Base-by-base conservation (phyloP, 1,140 invertebrate genomes). In the Drosophila nannoptera region DNA sequence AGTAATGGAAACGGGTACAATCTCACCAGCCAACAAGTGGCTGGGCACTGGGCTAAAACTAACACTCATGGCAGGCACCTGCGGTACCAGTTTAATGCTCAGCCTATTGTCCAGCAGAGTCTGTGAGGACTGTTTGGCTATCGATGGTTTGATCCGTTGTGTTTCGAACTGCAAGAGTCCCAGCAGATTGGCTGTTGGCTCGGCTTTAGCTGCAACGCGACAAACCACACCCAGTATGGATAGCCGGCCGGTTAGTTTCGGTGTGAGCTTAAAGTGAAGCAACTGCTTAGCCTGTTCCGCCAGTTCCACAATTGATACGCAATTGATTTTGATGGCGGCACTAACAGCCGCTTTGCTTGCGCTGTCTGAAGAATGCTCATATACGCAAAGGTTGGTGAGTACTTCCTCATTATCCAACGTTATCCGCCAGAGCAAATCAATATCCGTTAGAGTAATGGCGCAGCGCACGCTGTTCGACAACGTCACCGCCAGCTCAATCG, bases 401-500 rank as follows among this genome's bases (percentile, higher is more conserved):
- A 76, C 77, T 53, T 90, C 89, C 22, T 90, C 88, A 14, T 89
- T 84, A 5, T 89, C 89, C 22, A 91, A 82, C 4, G 89, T 91
- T 60, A 96, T 95, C 14, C 91, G 93, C 96, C 96, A 98, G n/a
- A 97, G 89, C 12, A 97, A 89, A 77, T 93, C 92, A 4, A 98
- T 90, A 70, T 83, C 69, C 2, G 78, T 68, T 11, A 83, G 71
- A 4, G 48, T 45, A 22, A 83, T 78, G 9, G 80, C 45, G 54
- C 80, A 83, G 8, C 73, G 76, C 9, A 83, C 76, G 14, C 80
- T 84, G 90, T 98, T 98, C 46, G 92, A 90, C 40, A 98, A 89
- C 48, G 93, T 92, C 31, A 98, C 90, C 53, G 94, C 93, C 54
- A 97, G 91, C 89, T 94, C 93, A 52, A 98, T 93, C 7, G 94